A percentile compares a stretch with the other conserved stretches of the same genome.
phyloP scores from a whole-genome alignment of 2,888 invertebrate genomes.

The Embidobia sp. region DNA sequence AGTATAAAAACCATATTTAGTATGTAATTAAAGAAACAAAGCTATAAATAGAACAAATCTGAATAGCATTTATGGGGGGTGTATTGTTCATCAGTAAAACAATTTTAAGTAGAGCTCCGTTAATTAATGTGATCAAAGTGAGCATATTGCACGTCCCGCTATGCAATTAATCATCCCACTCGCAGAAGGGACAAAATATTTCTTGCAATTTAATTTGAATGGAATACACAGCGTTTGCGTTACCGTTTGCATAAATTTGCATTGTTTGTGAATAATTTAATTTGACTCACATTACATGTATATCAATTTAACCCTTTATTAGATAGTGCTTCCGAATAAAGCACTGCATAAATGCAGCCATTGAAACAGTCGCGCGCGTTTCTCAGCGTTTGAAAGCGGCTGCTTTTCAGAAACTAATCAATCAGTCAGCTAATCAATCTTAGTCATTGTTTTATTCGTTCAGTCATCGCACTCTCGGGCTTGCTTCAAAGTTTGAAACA shows the following conservation, averaged over 20 bases:
- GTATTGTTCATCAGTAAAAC: no score
- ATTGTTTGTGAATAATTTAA: slow-evolving; percentile 60
- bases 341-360: slow-evolving; percentile 20
- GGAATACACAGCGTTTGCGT: slow-evolving; percentile 42
- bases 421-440: no score
- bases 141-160: slow-evolving; percentile 14
- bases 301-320: slow-evolving; percentile 51
- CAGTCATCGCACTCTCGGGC: no score
- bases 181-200: slow-evolving; percentile 38
- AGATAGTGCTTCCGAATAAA: slow-evolving; percentile 40
- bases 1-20: no score
- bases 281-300: slow-evolving; percentile 50
- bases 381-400: slow-evolving; percentile 5
- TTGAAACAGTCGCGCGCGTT: slow-evolving; percentile 27
- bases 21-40: no score
- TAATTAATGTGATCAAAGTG: slow-evolving; percentile 28
- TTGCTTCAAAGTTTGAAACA: no score
- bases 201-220: slow-evolving; percentile 53
- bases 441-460: no score
- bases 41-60: no score
- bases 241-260: slow-evolving; percentile 57
- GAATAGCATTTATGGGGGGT: no score
- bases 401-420: no score
- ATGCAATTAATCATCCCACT: slow-evolving; percentile 24
- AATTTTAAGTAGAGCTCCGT: no score